Base-by-base conservation (phyloP, 2,888 invertebrate genomes). In the Tenthredo scrophulariae region DNA sequence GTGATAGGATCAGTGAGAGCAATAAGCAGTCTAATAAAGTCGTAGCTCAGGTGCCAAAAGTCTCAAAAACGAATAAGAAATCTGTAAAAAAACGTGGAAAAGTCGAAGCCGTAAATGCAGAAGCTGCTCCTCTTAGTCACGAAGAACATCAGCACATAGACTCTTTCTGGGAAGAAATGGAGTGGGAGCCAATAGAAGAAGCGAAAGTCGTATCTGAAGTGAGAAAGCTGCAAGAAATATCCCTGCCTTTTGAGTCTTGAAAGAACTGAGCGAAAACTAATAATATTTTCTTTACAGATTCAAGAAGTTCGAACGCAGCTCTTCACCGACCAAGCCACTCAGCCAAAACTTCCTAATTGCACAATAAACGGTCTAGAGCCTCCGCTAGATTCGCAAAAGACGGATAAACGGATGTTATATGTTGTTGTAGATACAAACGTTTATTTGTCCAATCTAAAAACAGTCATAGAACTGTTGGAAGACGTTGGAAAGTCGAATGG, bases 391-490 rank as follows among this genome's bases (percentile, higher is more conserved):
- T 62, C 75, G 10, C 67, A 54, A 3, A 43, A 67, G 4, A 15
- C 74, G 18, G n/a, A 65, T 6, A 80, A 85, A 15, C 82, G 72
- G 43, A 84, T 87, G n/a, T 86, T 92, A 6, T 92, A 92, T 65
- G 90, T 93, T 33, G 91, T 94, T 65, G 87, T 94, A 5, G 94
- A 94, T 85, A 93, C 93, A 33, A 94, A 94, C 84, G 92, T 94
- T n/a, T 92, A 93, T 87, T 87, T 94, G 0, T 90, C 92, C 13
- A 90, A 93, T 87, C 88, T 94, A 37, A 75, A 88, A 9, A 89
- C 89, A 18, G 85, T 94, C 26, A 90, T 91, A 84, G 87, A 90
- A 83, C 88, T 91, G 4, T 88, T 90, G 40, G 91, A 92, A 62
- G 86, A 88, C 9, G 67, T 85, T 26, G 92, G 91, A 74, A 89